Evolutionary conservation across 2,113 vertebrate species (phyloP), one percentile per base, ranked within the genome.

Genomic region (Geococcyx californianus): DNA sequence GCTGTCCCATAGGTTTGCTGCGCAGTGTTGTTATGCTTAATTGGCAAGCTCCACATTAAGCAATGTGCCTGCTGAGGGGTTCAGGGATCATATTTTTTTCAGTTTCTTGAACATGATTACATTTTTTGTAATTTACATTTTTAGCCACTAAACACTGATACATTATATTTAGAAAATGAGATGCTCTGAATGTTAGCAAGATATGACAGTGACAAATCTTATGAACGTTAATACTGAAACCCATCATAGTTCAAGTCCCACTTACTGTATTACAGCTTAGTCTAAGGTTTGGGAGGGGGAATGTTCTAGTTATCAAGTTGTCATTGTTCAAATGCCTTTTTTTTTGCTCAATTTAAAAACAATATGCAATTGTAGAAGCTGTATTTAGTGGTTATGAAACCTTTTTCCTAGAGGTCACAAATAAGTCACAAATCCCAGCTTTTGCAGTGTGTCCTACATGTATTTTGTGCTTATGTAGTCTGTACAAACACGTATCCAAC

Each of bases 131-230:
- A 97, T 96, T 96, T 97, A 85, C 93, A 83, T 93, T 96, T 97
- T 93, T 73, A 94, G 92, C 81, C 80, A 93, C 94, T 92, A 85
- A 90, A 94, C 78, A 93, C 68, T 91, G 89, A 93, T 94, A 81
- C 77, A 84, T 93, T 97, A 94, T 94, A 91, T 95, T 96, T 96
- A 92, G 95, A 87, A 97, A 97, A 97, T 92, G 76, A 94, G 87
- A 95, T 94, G 75, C 83, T 94, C 87, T 52, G 79, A 90, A 49
- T 84, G 64, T 91, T 83, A 86, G 96, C 93, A 84, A 94, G 95
- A 92, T 81, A 58, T 89, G 95, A 94, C 93, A 94, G 76, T 86
- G 95, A 92, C 95, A 97, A 96, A 97, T 96, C 93, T 97, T 89
- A 95, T 23, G 47, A 96, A 93, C 28, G 16, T 88, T 96, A 87